Evolutionary conservation across 53 echinoderm and acorn worm genomes (phyloP).

Genomic region (Zoroaster sp.): DNA sequence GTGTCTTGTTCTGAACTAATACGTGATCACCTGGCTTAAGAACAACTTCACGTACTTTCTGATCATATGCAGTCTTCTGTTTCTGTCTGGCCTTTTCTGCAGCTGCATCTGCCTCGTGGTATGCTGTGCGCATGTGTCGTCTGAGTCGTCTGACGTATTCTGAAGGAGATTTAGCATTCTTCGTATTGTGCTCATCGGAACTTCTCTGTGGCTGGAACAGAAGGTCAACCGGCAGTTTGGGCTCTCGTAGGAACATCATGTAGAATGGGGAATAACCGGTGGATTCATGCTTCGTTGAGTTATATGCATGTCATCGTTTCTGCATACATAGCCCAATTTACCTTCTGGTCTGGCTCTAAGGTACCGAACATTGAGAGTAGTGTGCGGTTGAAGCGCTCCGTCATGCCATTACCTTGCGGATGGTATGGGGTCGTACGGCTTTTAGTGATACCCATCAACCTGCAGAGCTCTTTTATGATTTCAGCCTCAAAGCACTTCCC

Average conservation of each 20-base stretch:
- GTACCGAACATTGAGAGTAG: neutral
- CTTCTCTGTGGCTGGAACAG: neutral
- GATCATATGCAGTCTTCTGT: neutral
- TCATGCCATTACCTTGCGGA: too few relatives aligned
- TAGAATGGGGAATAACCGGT: neutral
- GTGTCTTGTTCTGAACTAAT: neutral
- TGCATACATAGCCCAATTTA: neutral
- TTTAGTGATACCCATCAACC: too few relatives aligned
- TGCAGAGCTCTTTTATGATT: neutral
- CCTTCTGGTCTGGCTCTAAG: neutral
- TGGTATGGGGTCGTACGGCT: too few relatives aligned
- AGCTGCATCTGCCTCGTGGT: neutral
- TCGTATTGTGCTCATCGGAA: neutral
- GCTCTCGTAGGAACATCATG: neutral
- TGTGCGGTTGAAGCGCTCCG: too few relatives aligned
- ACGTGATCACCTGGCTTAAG: neutral
- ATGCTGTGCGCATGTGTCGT: neutral
- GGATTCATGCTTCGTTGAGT: neutral
- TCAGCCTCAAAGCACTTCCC: constrained; percentile 17
- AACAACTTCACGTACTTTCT: neutral
- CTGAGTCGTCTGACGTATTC: neutral
- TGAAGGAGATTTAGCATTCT: neutral
- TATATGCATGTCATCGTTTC: neutral
- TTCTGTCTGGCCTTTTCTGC: neutral
- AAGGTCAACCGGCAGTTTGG: neutral